Percentiles rank a stretch among this genome's conserved stretches.
Conservation (phyloP, 2,888 invertebrate species). For the Caenorhabditis doughertyi region DNA sequence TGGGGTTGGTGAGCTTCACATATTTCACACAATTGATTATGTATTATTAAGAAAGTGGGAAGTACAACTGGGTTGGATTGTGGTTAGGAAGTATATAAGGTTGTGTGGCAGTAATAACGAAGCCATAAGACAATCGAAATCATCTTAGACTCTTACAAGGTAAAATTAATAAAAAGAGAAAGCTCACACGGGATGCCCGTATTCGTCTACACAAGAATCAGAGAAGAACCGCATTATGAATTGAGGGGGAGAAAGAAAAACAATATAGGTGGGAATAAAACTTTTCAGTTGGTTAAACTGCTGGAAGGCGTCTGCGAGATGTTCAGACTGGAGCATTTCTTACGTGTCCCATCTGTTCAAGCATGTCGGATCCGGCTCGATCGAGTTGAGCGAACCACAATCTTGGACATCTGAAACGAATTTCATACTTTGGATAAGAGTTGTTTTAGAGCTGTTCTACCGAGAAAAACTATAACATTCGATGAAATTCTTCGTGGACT, state of each 20-base stretch:
- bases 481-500: not conserved
- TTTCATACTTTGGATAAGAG: too few species aligned
- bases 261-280: not conserved
- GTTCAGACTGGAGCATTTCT: conserved; percentile 32
- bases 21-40: conserved; percentile 42
- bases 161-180: conserved; percentile 12
- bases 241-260: conserved; percentile 5
- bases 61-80: conserved; percentile 23
- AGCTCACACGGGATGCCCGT: conserved; percentile 59
- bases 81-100: not conserved
- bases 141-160: not conserved
- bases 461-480: too few species aligned
- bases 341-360: conserved; percentile 43
- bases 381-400: conserved; percentile 60
- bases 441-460: not conserved
- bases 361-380: conserved; percentile 49
- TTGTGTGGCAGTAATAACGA: conserved; percentile 7
- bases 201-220: conserved; percentile 47
- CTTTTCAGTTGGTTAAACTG: not conserved
- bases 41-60: conserved; percentile 20
- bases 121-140: not conserved
- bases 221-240: conserved; percentile 32
- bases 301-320: not conserved
- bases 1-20: conserved; percentile 5
- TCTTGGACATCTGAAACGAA: conserved; percentile 63